phyloP scores from a whole-genome alignment of 2,888 invertebrate genomes.

The Cataglyphis albicans region DNA sequence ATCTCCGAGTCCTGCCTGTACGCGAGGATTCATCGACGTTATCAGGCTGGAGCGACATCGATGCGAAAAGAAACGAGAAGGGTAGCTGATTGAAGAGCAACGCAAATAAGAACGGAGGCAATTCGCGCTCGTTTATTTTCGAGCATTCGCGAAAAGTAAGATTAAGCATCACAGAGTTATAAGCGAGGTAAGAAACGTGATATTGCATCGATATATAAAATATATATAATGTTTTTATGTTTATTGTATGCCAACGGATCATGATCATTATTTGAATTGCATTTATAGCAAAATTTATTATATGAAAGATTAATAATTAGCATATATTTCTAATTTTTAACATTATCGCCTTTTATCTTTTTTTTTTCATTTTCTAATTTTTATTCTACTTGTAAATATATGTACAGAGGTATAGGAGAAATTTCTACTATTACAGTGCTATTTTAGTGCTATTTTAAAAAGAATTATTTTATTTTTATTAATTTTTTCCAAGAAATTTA shows the following conservation, averaged over 20 bases:
- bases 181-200: neutral
- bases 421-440: no score
- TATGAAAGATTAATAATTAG: neutral
- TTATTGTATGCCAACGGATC: neutral
- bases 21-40: neutral
- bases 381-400: neutral
- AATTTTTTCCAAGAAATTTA: no score
- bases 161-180: neutral
- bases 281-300: neutral
- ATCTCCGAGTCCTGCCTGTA: neutral
- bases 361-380: neutral
- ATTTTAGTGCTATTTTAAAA: no score
- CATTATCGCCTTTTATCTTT: neutral
- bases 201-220: neutral
- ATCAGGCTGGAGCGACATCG: neutral
- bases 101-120: neutral
- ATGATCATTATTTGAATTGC: neutral
- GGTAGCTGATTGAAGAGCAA: neutral
- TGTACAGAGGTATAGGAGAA: neutral
- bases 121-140: conserved; percentile 1
- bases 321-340: neutral
- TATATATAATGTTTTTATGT: neutral
- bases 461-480: no score
- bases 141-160: neutral
- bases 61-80: conserved; percentile 6